Percentiles rank a stretch among this genome's conserved stretches.
Evolutionary conservation across 2,888 invertebrate genomes (phyloP).

Genomic region (Eilema depressum): DNA sequence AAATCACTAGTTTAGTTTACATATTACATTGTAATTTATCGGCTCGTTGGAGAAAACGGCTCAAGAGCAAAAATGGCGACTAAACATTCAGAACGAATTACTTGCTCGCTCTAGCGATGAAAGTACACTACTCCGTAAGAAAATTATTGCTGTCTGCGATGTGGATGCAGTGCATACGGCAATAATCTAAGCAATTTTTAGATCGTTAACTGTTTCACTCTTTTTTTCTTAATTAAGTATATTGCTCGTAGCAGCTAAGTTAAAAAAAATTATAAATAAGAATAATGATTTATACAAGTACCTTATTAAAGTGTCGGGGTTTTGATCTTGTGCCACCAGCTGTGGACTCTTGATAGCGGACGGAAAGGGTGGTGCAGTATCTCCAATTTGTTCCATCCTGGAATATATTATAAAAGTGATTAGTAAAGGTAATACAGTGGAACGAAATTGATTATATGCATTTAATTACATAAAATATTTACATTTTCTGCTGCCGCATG

Average conservation of each 20-base stretch:
- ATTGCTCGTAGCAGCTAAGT: conserved; percentile 2
- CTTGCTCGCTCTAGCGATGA: conserved; percentile 74
- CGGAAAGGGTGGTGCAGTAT: conserved; percentile 63
- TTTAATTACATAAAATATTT: conserved; percentile 50
- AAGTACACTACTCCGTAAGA: conserved; percentile 66
- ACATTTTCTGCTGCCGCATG: conserved; percentile 75
- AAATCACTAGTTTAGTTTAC: conserved; percentile 48
- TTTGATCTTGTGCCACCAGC: conserved; percentile 55
- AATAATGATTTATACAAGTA: conserved; percentile 43
- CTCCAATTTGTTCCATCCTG: conserved; percentile 71
- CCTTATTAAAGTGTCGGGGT: conserved; percentile 61
- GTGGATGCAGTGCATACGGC: conserved; percentile 55
- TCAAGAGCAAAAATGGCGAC: conserved; percentile 58
- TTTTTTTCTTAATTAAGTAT: conserved; percentile 5
- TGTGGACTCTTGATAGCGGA: conserved; percentile 57
- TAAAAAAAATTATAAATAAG: neutral
- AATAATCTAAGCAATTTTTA: conserved; percentile 47
- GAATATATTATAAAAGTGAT: conserved; percentile 34
- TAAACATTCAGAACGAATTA: conserved; percentile 74
- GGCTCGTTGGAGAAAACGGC: conserved; percentile 72
- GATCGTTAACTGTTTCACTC: conserved; percentile 12
- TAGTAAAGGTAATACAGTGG: neutral
- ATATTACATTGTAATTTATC: conserved; percentile 64
- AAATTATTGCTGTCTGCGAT: conserved; percentile 60
- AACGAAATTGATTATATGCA: conserved; percentile 18